Evolutionary conservation across 2,888 invertebrate species (phyloP).

Genomic region (Synergus umbraculus): DNA sequence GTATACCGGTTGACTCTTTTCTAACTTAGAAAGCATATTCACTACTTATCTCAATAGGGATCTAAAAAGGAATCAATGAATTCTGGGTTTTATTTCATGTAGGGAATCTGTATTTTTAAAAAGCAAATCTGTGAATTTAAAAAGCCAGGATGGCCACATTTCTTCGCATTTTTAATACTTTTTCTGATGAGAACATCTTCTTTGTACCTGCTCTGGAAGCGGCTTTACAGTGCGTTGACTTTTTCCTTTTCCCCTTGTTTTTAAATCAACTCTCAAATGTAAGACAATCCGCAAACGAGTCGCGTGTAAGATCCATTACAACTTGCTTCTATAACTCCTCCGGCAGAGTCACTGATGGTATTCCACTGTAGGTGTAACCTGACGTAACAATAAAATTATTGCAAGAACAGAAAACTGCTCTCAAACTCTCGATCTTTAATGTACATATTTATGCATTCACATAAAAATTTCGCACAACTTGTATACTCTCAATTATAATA

Average conservation of each 20-base stretch:
- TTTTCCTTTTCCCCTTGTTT: background rate
- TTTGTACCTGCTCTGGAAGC: background rate
- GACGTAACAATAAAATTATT: slow-evolving; percentile 1
- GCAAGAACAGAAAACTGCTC: background rate
- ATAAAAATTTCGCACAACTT: background rate
- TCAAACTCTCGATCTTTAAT: background rate
- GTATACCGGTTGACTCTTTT: background rate
- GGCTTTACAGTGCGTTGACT: background rate
- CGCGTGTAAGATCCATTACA: slow-evolving; percentile 11
- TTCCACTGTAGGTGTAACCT: background rate
- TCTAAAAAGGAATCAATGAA: too few relatives aligned
- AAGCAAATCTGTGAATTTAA: too few relatives aligned
- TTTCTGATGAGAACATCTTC: background rate
- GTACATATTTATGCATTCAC: background rate
- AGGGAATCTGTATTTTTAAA: too few relatives aligned
- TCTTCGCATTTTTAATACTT: too few relatives aligned
- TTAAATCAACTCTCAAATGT: background rate
- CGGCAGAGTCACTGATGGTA: background rate
- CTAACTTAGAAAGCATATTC: background rate
- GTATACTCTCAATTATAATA: too few relatives aligned
- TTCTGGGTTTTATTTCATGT: too few relatives aligned
- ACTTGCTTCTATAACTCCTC: slow-evolving; percentile 14
- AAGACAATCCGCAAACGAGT: slow-evolving; percentile 22
- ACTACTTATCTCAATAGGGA: too few relatives aligned
- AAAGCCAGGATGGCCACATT: too few relatives aligned